Evolutionary conservation across 2,797 vertebrate genomes (phyloP).

Genomic region (Pachyuromys duprasi): DNA sequence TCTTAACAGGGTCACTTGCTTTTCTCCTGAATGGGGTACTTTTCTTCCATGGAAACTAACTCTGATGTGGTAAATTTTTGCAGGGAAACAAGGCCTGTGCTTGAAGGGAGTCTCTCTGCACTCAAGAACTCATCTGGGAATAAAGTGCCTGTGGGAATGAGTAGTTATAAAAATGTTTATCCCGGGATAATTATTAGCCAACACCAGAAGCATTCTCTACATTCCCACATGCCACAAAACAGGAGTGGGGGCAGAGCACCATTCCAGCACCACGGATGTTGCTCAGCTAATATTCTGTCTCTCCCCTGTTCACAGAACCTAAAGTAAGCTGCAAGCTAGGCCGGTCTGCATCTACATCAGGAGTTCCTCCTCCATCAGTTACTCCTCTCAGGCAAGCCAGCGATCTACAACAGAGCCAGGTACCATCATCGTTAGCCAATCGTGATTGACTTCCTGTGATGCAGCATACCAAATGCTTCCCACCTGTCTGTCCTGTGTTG

Average conservation of each 20-base stretch:
- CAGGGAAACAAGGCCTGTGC: background rate
- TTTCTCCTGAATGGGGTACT: background rate
- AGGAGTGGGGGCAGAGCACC: accelerated
- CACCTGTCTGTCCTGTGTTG: conserved; percentile 90
- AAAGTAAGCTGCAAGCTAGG: conserved; percentile 93
- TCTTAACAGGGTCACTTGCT: background rate
- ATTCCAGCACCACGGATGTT: accelerated
- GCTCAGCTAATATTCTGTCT: conserved; percentile 9
- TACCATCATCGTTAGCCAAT: conserved; percentile 91
- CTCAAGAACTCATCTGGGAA: background rate
- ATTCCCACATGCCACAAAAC: accelerated
- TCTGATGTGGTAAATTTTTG: background rate
- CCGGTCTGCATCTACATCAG: conserved; percentile 93
- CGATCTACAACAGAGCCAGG: conserved; percentile 94
- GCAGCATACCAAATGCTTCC: conserved; percentile 89
- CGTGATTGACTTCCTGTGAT: conserved; percentile 91
- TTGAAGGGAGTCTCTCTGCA: background rate
- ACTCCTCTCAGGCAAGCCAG: conserved; percentile 94
- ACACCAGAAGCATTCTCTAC: too few species aligned
- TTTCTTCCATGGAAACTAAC: background rate
- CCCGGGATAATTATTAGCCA: background rate
- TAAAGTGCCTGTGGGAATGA: background rate
- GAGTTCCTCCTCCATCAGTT: conserved; percentile 93
- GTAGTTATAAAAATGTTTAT: background rate
- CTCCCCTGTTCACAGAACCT: conserved; percentile 87